Conservation (phyloP, 2,113 vertebrate genomes). For the Dicaeum eximium region DNA sequence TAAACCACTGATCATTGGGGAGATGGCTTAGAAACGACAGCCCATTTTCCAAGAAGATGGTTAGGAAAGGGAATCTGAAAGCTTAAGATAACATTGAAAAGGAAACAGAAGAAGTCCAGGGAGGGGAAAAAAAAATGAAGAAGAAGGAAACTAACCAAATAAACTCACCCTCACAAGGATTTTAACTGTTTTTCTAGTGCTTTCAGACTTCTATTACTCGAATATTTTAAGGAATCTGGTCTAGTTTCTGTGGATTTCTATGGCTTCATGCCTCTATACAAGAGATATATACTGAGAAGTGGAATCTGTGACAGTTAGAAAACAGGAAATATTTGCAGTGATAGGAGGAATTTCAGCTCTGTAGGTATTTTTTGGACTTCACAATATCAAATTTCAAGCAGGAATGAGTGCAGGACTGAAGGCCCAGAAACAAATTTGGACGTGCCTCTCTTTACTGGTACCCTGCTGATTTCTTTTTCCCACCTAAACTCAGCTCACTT, state of each 20-base stretch:
- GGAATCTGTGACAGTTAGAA: background rate
- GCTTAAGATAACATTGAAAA: constrained; percentile 56
- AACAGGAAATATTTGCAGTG: background rate
- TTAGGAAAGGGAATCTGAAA: constrained; percentile 56
- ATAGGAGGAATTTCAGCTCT: background rate
- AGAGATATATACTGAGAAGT: background rate
- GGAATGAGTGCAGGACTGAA: background rate
- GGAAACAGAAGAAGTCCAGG: constrained; percentile 1
- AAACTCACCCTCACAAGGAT: constrained; percentile 35
- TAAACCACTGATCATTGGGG: constrained; percentile 66
- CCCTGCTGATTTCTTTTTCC: constrained; percentile 30
- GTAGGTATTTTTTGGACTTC: background rate
- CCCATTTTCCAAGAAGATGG: constrained; percentile 70
- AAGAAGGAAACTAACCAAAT: constrained; percentile 15
- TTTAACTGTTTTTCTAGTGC: background rate
- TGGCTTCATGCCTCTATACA: background rate
- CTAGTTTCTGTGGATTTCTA: background rate
- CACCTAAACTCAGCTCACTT: constrained; percentile 14
- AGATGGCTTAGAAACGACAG: constrained; percentile 66
- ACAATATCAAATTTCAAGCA: background rate
- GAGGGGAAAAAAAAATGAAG: background rate
- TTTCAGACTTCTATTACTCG: background rate
- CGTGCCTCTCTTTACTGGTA: background rate
- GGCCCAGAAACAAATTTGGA: constrained; percentile 16
- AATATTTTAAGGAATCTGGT: background rate